Base-by-base conservation (phyloP, 92 coral and sea anemone species). In the Zoanthus sociatus region DNA sequence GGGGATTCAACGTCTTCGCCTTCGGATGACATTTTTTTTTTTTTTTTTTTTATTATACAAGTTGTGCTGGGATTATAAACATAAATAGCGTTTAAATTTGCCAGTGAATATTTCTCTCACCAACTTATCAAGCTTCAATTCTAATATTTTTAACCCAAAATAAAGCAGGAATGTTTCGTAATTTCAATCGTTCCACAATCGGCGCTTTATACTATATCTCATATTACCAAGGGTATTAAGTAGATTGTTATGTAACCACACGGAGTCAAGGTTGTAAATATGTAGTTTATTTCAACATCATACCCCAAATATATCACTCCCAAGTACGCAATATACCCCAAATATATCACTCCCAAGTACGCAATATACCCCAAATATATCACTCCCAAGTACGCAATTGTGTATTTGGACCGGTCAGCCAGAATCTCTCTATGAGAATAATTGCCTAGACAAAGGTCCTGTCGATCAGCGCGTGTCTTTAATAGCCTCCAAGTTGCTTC, bases 11-110 rank as follows among this genome's bases (percentile, higher is more conserved):
- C 55, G 21, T 7, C 67, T 78, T 42, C 42, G 78, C 15, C 78
- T 13, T 75, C 78, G 78, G 78, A 75, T 2, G 21, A 14, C 54
- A 30, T 15, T 73, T 86, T 73, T 61, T 86, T 56, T 75, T 86
- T 1, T 86, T 75, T 48, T 56, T 51, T 17, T 71, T 71, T 71
- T 71, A 11, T 44, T 44, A n/a, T 48, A 42, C 79, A 76, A 76
- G 79, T 76, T 76, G 7, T 46, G n/a, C 42, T 17, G 1, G 79
- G 79, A 76, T 76, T 51, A 71, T 71, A 71, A 71, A 26, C 76
- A 71, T 71, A 71, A 71, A 71, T 71, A 4, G 17, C 8, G 48
- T 7, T 71, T 71, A 71, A 0, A 3, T 71, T 15, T 71, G 48
- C 76, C 76, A 71, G 0, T 64, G 71, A 64, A 32, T 71, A 71